These are phyloP conservation scores for Platyura marginata DNA, from an alignment of 1,140 invertebrate genomes.

Conservation along the genomic window DNA sequence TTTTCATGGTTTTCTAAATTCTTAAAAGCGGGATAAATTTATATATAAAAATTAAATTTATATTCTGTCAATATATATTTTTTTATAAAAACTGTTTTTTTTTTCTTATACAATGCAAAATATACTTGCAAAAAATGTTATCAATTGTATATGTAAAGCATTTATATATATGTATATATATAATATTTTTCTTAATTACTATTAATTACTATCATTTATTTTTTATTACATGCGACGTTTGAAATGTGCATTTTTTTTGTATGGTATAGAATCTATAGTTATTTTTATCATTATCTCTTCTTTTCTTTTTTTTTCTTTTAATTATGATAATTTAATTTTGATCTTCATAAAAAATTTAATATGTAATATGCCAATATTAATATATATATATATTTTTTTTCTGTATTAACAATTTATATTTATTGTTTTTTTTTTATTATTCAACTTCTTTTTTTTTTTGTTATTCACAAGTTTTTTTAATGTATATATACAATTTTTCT, in stretches of 20 bases:
- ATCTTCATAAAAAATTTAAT: neutral
- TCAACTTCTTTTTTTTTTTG: neutral
- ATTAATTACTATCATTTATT: neutral
- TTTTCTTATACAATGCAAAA: neutral
- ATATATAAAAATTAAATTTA: neutral
- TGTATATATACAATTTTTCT: too few relatives aligned
- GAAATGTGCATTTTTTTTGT: neutral
- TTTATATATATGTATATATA: neutral
- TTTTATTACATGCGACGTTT: neutral
- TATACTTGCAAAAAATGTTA: neutral
- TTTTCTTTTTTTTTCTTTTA: neutral
- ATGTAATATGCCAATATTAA: neutral
- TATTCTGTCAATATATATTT: neutral
- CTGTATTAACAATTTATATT: too few relatives aligned
- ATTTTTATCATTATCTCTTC: neutral
- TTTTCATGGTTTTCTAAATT: neutral
- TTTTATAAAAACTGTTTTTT: neutral
- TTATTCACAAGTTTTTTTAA: too few relatives aligned
- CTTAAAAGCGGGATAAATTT: neutral
- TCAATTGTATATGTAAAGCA: neutral
- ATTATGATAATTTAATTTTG: neutral
- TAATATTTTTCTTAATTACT: neutral
- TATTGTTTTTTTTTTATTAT: too few relatives aligned
- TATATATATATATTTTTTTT: too few relatives aligned
- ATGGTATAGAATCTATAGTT: neutral